A percentile compares a stretch with the other conserved stretches of the same genome.
phyloP scores from a whole-genome alignment of 2,888 invertebrate genomes.

The Luperina testacea region DNA sequence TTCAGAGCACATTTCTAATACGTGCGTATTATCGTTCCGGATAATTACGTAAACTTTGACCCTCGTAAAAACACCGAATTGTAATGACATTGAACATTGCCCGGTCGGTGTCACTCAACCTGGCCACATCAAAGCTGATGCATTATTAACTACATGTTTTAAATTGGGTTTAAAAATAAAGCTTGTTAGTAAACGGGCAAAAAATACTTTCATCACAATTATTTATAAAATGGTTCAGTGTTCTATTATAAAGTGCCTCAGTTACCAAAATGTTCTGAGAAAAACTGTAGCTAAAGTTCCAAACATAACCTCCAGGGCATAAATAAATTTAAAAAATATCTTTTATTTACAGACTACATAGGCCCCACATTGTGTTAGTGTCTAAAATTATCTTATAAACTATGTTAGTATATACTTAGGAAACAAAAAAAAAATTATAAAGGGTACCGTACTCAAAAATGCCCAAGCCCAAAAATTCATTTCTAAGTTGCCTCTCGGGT shows the following conservation, averaged over 20 bases:
- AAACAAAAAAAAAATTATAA: too few species aligned
- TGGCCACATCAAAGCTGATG: conserved; percentile 6
- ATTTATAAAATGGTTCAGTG: conserved; percentile 3
- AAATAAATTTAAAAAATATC: not conserved
- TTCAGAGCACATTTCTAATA: conserved; percentile 3
- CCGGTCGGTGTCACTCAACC: conserved; percentile 18
- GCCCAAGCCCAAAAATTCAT: conserved; percentile 9
- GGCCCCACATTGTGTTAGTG: too few species aligned
- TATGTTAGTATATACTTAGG: too few species aligned
- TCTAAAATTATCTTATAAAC: too few species aligned
- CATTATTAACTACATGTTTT: conserved; percentile 21
- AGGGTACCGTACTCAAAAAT: not conserved
- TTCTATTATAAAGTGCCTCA: conserved; percentile 2
- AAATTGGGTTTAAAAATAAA: conserved; percentile 14
- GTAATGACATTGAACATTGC: conserved; percentile 29
- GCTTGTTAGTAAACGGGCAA: not conserved
- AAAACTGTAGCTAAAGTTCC: conserved; percentile 3
- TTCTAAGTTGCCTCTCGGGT: not conserved
- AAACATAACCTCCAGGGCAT: not conserved
- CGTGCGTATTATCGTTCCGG: not conserved
- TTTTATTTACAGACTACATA: too few species aligned
- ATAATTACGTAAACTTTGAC: conserved; percentile 4
- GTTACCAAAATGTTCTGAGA: not conserved
- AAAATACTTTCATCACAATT: not conserved
- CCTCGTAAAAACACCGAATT: conserved; percentile 8